Percentiles rank a stretch among this genome's conserved stretches.
Evolutionary conservation across 2,113 vertebrate genomes (phyloP).

Genomic region (Sardina pilchardus): DNA sequence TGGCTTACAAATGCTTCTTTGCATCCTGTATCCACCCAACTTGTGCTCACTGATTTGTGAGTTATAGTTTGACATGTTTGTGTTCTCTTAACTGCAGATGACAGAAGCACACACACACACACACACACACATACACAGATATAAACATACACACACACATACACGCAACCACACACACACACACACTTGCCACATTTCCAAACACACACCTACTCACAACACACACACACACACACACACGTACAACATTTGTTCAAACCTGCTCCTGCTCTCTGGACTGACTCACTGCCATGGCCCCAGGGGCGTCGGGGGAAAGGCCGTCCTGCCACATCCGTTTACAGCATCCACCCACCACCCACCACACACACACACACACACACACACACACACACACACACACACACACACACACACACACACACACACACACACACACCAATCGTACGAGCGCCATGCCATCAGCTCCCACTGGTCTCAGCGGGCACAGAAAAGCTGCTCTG

Average conservation of each 20-base stretch:
- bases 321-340: slow-evolving; percentile 14
- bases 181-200: neutral
- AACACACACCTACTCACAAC: neutral
- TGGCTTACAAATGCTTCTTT: neutral
- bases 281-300: slow-evolving; percentile 20
- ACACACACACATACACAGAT: neutral
- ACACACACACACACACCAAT: no score
- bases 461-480: neutral
- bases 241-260: neutral
- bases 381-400: neutral
- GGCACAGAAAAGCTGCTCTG: neutral
- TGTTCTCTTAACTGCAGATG: neutral
- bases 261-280: neutral
- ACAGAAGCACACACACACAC: neutral
- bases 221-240: neutral
- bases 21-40: neutral
- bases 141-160: neutral
- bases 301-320: slow-evolving; percentile 31
- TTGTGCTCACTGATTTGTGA: slow-evolving; percentile 22
- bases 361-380: neutral
- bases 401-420: neutral
- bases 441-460: neutral
- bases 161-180: neutral
- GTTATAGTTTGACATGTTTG: slow-evolving; percentile 24
- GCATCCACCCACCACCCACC: neutral